Conservation (phyloP, 2,113 vertebrate species). For the Colius striatus region DNA sequence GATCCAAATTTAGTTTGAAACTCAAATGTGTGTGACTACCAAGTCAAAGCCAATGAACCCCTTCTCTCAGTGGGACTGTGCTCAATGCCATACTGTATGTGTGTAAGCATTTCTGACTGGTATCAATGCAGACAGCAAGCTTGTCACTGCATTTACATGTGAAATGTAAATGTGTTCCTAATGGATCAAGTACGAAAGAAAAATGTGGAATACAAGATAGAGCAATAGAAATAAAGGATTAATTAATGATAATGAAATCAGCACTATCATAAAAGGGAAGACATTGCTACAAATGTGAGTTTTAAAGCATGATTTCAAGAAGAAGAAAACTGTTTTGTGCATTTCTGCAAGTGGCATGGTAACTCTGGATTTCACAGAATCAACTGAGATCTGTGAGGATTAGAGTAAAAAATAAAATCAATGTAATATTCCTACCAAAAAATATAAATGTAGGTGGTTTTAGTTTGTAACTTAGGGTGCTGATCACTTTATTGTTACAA, state of each 20-base stretch:
- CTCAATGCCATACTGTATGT: background rate
- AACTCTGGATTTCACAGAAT: background rate
- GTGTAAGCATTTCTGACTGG: background rate
- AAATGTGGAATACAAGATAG: background rate
- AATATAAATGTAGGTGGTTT: background rate
- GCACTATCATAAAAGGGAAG: background rate
- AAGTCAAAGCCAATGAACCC: background rate
- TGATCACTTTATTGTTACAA: background rate
- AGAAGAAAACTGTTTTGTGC: background rate
- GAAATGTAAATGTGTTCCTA: background rate
- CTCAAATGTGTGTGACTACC: background rate
- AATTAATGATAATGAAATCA: background rate
- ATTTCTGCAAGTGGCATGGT: background rate
- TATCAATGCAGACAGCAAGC: background rate
- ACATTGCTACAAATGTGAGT: background rate
- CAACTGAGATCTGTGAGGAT: rapidly evolving
- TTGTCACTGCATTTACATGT: rapidly evolving
- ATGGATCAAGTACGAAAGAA: background rate
- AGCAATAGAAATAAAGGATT: background rate
- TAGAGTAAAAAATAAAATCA: background rate
- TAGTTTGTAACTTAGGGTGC: background rate
- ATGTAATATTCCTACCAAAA: background rate
- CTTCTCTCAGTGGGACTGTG: background rate
- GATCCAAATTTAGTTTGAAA: background rate
- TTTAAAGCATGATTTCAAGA: background rate